These are phyloP conservation scores for Notarius quadriscutis DNA, from an alignment of 2,113 vertebrate genomes.

Conservation along the genomic window DNA sequence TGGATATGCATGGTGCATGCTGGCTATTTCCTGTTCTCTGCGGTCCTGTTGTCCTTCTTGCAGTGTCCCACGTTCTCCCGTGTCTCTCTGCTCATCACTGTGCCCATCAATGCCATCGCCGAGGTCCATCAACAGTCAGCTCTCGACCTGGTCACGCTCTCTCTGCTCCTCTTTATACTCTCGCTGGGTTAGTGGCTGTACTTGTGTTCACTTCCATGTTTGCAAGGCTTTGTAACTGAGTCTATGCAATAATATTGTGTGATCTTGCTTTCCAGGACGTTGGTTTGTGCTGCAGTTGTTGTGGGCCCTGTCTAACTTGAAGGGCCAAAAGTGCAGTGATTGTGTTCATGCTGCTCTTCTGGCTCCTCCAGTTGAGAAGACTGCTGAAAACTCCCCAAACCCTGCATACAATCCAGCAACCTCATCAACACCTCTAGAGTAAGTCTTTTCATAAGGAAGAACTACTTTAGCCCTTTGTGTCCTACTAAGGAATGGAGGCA, in stretches of 20 bases:
- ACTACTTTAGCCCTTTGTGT: background rate
- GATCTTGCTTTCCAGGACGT: conserved; percentile 61
- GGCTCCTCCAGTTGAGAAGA: background rate
- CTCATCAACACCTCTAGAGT: conserved; percentile 77
- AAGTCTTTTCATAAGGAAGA: conserved; percentile 24
- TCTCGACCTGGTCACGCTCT: conserved; percentile 70
- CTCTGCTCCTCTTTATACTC: conserved; percentile 66
- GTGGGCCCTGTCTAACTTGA: conserved; percentile 42
- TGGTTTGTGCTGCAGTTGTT: conserved; percentile 62
- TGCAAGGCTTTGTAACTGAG: background rate
- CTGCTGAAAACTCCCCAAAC: conserved; percentile 34
- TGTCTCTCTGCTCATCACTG: conserved; percentile 69
- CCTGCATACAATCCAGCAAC: background rate
- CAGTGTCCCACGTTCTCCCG: conserved; percentile 62
- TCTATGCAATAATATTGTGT: background rate
- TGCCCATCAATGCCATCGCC: conserved; percentile 65
- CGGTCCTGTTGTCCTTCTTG: conserved; percentile 74
- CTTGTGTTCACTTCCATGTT: background rate
- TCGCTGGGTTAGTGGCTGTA: conserved; percentile 63
- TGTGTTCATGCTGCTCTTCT: background rate
- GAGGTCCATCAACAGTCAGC: conserved; percentile 75
- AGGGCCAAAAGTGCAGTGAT: background rate
- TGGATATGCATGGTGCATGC: conserved; percentile 70
- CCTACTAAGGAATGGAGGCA: background rate
- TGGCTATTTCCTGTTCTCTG: conserved; percentile 70